Percentiles rank a stretch among this genome's conserved stretches.
phyloP scores from a whole-genome alignment of 2,113 vertebrate genomes.

The Gymnarchus niloticus region DNA sequence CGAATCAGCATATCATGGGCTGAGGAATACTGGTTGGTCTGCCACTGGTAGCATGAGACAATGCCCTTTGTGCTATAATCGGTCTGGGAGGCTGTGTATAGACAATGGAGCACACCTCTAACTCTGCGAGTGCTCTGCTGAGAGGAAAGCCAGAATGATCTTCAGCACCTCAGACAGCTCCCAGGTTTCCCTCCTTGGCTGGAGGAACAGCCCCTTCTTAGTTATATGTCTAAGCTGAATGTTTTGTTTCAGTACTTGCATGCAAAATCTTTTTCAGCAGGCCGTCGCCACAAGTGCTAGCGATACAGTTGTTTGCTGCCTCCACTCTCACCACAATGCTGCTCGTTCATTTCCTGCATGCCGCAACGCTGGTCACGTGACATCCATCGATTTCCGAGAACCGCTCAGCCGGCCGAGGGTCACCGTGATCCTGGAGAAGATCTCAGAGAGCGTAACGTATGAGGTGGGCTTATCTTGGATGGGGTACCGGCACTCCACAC shows the following conservation, averaged over 20 bases:
- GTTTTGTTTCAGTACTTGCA: background rate
- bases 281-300: too few relatives aligned
- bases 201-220: background rate
- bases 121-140: background rate
- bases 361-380: too few relatives aligned
- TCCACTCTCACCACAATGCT: background rate
- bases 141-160: background rate
- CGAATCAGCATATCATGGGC: too few relatives aligned
- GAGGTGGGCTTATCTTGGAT: too few relatives aligned
- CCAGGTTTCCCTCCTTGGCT: background rate
- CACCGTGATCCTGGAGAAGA: too few relatives aligned
- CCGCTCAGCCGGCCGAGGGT: too few relatives aligned
- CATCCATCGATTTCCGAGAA: too few relatives aligned
- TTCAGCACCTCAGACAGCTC: slow-evolving; percentile 3
- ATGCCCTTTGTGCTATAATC: background rate
- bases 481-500: too few relatives aligned
- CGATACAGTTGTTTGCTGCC: background rate
- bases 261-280: too few relatives aligned
- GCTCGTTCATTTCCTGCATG: background rate
- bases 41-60: background rate
- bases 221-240: background rate
- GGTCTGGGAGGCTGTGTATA: too few relatives aligned
- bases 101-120: background rate
- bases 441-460: too few relatives aligned
- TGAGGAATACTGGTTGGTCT: background rate